These are phyloP conservation scores for Synchiropus splendidus DNA, from an alignment of 2,113 vertebrate genomes.

Conservation along the genomic window DNA sequence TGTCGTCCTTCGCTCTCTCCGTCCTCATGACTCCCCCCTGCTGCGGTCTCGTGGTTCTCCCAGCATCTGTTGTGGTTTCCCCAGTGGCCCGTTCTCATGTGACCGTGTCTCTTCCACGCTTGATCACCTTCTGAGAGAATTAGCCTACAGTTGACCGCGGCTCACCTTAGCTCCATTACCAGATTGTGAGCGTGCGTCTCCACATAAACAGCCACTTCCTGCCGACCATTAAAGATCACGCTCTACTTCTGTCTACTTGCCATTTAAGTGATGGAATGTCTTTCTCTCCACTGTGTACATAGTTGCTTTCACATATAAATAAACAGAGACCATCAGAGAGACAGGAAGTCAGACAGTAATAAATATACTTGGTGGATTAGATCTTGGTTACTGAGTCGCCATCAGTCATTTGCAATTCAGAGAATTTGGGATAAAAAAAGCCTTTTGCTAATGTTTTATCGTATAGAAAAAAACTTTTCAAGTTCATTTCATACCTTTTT, in stretches of 20 bases:
- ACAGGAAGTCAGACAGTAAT: too few relatives aligned
- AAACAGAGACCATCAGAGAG: too few relatives aligned
- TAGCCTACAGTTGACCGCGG: constrained; percentile 13
- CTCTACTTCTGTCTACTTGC: background rate
- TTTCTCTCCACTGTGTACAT: background rate
- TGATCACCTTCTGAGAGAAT: constrained; percentile 19
- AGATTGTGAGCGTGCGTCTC: too few relatives aligned
- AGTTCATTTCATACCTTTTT: too few relatives aligned
- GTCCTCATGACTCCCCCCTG: constrained; percentile 6
- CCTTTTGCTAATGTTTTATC: too few relatives aligned
- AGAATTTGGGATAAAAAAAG: too few relatives aligned
- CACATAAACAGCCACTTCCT: too few relatives aligned
- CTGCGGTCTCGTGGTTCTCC: constrained; percentile 6
- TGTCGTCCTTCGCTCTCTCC: background rate
- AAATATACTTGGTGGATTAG: too few relatives aligned
- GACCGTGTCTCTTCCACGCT: constrained; percentile 25
- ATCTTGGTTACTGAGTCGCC: too few relatives aligned
- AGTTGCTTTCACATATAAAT: too few relatives aligned
- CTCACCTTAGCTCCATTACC: constrained; percentile 9
- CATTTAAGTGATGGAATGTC: background rate
- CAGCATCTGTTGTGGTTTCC: constrained; percentile 8
- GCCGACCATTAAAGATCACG: background rate
- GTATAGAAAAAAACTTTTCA: too few relatives aligned
- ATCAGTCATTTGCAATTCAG: too few relatives aligned
- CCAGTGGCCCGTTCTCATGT: constrained; percentile 11